Conservation (phyloP, 2,797 vertebrate species). For the Brachyalestes nurse region DNA sequence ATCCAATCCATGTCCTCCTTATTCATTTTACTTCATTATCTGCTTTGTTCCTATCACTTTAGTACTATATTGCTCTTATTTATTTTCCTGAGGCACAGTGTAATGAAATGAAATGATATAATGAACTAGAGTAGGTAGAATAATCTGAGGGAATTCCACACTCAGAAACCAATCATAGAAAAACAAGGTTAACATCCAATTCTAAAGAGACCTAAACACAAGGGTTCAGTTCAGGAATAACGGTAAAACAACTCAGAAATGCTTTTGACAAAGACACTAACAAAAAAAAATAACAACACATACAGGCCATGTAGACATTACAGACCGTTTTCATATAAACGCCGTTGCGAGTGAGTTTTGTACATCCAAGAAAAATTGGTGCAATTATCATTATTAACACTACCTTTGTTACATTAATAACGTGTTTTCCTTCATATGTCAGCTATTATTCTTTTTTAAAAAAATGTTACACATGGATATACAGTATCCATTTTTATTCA, state of each 20-base stretch:
- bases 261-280: not conserved
- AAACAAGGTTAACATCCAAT: not conserved
- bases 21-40: not conserved
- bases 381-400: too few relatives aligned
- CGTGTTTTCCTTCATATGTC: too few relatives aligned
- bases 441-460: too few relatives aligned
- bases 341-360: too few relatives aligned
- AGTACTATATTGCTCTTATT: slow-evolving; percentile 5
- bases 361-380: too few relatives aligned
- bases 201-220: not conserved
- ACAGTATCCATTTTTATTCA: too few relatives aligned
- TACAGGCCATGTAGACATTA: too few relatives aligned
- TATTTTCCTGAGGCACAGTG: slow-evolving; percentile 7
- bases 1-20: not conserved
- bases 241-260: too few relatives aligned
- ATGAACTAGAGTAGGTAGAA: not conserved
- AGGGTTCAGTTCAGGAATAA: not conserved
- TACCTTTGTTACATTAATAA: too few relatives aligned
- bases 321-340: too few relatives aligned
- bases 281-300: not conserved
- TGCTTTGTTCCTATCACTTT: not conserved
- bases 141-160: not conserved
- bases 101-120: slow-evolving; percentile 1
- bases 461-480: too few relatives aligned
- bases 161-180: not conserved